These are phyloP conservation scores for Phylloscopus collybita DNA, from an alignment of 2,797 vertebrate genomes.

Conservation along the genomic window DNA sequence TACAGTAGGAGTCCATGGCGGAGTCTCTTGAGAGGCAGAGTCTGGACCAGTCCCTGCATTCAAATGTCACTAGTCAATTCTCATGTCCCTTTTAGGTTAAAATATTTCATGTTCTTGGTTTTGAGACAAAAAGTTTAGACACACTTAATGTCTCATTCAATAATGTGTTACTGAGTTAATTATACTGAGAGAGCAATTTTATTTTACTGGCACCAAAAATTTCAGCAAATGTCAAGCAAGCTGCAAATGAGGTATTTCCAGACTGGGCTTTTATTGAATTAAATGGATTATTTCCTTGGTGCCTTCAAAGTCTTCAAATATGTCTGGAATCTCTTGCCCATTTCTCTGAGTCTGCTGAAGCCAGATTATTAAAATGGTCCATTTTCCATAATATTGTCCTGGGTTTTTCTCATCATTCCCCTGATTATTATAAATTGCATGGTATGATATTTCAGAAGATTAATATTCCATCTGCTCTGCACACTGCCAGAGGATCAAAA, in stretches of 20 bases:
- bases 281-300: constrained; percentile 57
- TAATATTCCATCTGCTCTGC: constrained; percentile 47
- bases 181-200: background rate
- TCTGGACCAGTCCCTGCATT: background rate
- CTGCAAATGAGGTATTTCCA: constrained; percentile 36
- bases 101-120: background rate
- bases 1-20: background rate
- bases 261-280: constrained; percentile 27
- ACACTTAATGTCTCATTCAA: background rate
- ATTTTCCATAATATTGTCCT: constrained; percentile 29
- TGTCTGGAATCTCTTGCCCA: constrained; percentile 45
- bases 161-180: constrained; percentile 27
- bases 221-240: constrained; percentile 50
- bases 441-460: constrained; percentile 50
- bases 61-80: background rate
- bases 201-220: constrained; percentile 28
- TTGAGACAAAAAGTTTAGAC: constrained; percentile 19
- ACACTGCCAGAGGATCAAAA: constrained; percentile 34
- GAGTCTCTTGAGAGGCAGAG: background rate
- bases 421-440: constrained; percentile 37
- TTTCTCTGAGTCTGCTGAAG: background rate
- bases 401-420: constrained; percentile 27
- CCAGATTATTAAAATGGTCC: constrained; percentile 17
- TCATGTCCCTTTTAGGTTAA: constrained; percentile 5
- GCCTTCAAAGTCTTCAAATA: constrained; percentile 42